phyloP scores from a whole-genome alignment of 1,140 invertebrate species.

The Trichonephila clavata region DNA sequence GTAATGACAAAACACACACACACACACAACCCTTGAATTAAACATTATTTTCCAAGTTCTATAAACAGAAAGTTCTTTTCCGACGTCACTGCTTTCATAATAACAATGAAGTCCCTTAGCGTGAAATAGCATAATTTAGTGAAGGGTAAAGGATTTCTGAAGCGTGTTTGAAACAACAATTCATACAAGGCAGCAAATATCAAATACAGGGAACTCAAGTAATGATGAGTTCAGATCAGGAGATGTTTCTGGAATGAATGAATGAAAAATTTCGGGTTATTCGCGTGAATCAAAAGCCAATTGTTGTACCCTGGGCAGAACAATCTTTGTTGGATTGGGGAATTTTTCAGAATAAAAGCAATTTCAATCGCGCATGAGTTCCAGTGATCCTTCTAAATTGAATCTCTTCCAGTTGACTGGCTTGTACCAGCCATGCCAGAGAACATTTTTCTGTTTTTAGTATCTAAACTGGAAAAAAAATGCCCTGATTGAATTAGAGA shows the following conservation, averaged over 20 bases:
- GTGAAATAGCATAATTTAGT: slow-evolving; percentile 8
- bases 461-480: slow-evolving; percentile 25
- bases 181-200: slow-evolving; percentile 23
- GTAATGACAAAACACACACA: not conserved
- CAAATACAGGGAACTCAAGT: not conserved
- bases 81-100: not conserved
- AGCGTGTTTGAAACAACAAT: not conserved
- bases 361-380: slow-evolving; percentile 48
- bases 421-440: slow-evolving; percentile 23
- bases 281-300: slow-evolving; percentile 39
- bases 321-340: not conserved
- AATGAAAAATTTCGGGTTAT: slow-evolving; percentile 44
- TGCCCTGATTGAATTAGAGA: slow-evolving; percentile 47
- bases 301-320: not conserved
- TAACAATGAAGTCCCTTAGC: not conserved
- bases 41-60: not conserved
- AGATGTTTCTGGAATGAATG: not conserved
- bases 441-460: slow-evolving; percentile 44
- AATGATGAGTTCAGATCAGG: not conserved
- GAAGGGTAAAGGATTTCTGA: not conserved
- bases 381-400: slow-evolving; percentile 44
- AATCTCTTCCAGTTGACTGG: slow-evolving; percentile 43
- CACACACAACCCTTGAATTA: not conserved
- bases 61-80: not conserved
- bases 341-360: slow-evolving; percentile 45